Base-by-base conservation (phyloP, 1,140 invertebrate species). In the Antheraea pernyi region DNA sequence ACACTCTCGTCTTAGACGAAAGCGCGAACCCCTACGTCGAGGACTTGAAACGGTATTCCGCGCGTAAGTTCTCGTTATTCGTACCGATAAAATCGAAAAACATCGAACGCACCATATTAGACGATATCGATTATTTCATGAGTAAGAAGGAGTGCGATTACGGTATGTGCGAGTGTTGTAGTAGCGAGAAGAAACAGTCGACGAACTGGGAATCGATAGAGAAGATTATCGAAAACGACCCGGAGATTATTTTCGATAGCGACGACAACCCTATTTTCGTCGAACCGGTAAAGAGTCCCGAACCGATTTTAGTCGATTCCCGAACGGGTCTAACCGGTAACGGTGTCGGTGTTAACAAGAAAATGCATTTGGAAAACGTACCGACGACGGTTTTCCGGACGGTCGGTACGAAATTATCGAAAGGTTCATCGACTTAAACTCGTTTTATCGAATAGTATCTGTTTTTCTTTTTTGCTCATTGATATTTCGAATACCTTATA, bases 221-320 rank as follows among this genome's bases (percentile, higher is more conserved):
- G 79, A 86, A 89, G 46, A 90, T 89, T 8, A 92, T 92, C 18
- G 90, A 92, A 42, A 90, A 91, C 39, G 89, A 92, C 78, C 89
- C 89, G 8, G 89, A 92, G 72, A 91, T 92, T 13, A 91, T 91
- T 65, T 92, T 91, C 75, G 88, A 92, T 79, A 73, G 73, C 16
- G 84, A 91, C 22, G 82, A 91, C 68, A 85, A 86, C 67, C 85
- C 85, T 5, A 86, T 89, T 10, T 67, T 89, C 0, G 82, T 89
- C 19, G 85, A 87, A 59, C 76, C 70, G 7, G 74, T 74, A 59
- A 75, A 68, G 30, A 16, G 7, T 16, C 36, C 36, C 69, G 72
- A 79, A 60, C 22, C 67, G 5, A 42, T 69, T 11, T 19, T 75
- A 19, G 53, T 69, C 0, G 68, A 61, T 19, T 71, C 71, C 8